A percentile compares a stretch with the other conserved stretches of the same genome.
These are phyloP conservation scores for Larimichthys polyactis DNA, from an alignment of 2,113 vertebrate genomes.

Conservation along the genomic window DNA sequence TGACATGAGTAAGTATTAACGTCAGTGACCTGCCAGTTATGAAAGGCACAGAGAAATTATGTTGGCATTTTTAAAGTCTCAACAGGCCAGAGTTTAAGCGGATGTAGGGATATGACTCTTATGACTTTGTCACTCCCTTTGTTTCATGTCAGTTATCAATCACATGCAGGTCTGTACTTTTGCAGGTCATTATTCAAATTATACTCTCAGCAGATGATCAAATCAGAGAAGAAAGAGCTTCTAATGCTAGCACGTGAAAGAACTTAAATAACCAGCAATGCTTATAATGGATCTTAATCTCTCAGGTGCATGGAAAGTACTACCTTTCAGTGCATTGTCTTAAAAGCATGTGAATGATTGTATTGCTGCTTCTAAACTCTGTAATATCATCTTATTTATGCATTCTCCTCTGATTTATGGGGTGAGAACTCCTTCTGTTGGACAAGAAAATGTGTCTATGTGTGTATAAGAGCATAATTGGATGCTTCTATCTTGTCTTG, in stretches of 20 bases:
- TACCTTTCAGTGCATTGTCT: conserved; percentile 20
- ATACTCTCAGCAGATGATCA: neutral
- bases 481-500: conserved; percentile 18
- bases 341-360: conserved; percentile 27
- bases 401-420: conserved; percentile 23
- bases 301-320: conserved; percentile 18
- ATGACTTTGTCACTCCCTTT: neutral
- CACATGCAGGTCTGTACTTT: neutral
- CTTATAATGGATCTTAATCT: conserved; percentile 40
- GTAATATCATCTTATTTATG: conserved; percentile 15
- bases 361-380: conserved; percentile 15
- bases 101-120: neutral
- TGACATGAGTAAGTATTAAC: too few species aligned
- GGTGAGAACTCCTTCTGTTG: neutral
- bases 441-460: neutral
- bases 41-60: too few species aligned
- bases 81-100: neutral
- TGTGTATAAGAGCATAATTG: conserved; percentile 16
- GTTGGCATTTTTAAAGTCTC: neutral
- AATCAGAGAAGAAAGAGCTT: neutral
- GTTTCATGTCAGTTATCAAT: neutral
- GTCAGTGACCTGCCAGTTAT: too few species aligned
- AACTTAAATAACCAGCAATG: neutral
- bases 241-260: neutral
- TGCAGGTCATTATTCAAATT: neutral